phyloP scores from a whole-genome alignment of 2,797 vertebrate species.

The Limosa lapponica region DNA sequence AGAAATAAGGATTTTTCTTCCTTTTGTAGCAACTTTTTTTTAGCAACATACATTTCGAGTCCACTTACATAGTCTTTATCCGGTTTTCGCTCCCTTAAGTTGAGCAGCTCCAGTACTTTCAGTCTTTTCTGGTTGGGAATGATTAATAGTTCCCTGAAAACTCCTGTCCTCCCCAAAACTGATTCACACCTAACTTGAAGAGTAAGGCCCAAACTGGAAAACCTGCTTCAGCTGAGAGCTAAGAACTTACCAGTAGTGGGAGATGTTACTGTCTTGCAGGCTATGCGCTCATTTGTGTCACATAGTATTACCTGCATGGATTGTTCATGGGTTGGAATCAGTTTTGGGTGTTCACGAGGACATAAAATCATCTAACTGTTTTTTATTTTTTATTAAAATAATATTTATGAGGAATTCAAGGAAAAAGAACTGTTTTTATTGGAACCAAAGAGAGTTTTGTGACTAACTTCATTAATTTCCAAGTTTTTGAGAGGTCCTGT shows the following conservation, averaged over 20 bases:
- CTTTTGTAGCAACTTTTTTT: background rate
- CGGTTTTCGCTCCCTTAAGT: background rate
- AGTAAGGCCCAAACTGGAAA: background rate
- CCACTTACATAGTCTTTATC: background rate
- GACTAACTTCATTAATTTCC: background rate
- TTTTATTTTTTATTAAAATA: background rate
- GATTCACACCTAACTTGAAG: background rate
- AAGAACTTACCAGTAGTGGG: background rate
- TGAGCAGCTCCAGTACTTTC: background rate
- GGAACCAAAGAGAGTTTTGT: background rate
- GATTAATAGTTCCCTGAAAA: background rate
- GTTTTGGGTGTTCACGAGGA: background rate
- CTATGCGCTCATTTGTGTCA: background rate
- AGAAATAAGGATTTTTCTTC: background rate
- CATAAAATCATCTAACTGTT: background rate
- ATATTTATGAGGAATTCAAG: background rate
- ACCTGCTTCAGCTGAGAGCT: background rate
- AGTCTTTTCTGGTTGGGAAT: background rate
- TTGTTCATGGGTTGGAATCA: background rate
- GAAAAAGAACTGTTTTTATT: background rate
- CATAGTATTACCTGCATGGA: background rate
- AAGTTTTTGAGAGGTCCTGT: background rate
- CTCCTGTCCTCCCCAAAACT: background rate
- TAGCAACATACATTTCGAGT: background rate
- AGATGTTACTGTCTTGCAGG: background rate